phyloP scores from a whole-genome alignment of 2,888 invertebrate genomes.

The Oscheius sp. region DNA sequence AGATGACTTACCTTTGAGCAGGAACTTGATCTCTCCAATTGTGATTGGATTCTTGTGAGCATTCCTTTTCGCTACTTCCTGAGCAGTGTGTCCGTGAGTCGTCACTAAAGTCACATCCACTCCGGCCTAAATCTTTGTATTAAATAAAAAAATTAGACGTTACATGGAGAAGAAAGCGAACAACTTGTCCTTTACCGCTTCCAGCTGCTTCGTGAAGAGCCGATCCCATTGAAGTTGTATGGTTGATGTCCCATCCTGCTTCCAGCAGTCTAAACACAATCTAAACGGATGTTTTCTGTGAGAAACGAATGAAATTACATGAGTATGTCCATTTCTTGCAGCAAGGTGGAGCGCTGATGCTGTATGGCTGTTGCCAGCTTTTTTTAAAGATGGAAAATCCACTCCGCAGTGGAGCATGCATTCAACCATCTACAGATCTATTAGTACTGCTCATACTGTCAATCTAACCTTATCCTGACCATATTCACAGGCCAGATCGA shows the following conservation, averaged over 20 bases:
- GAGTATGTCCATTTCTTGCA: conserved; percentile 64
- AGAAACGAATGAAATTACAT: conserved; percentile 41
- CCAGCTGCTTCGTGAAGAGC: conserved; percentile 76
- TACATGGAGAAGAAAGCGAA: conserved; percentile 74
- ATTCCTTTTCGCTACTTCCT: conserved; percentile 76
- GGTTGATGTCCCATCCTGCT: conserved; percentile 75
- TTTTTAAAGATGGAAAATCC: conserved; percentile 17
- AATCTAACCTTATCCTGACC: conserved; percentile 73
- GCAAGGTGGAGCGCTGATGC: conserved; percentile 65
- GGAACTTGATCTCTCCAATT: conserved; percentile 75
- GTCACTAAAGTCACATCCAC: conserved; percentile 75
- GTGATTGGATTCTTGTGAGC: conserved; percentile 73
- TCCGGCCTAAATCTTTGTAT: conserved; percentile 73
- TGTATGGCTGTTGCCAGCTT: conserved; percentile 42
- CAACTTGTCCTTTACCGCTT: conserved; percentile 75
- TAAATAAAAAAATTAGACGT: conserved; percentile 14
- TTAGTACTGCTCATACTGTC: conserved; percentile 1
- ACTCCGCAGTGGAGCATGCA: conserved; percentile 42
- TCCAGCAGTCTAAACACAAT: conserved; percentile 74
- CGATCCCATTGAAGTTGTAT: conserved; percentile 75
- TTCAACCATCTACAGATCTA: conserved; percentile 45
- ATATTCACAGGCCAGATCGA: conserved; percentile 77
- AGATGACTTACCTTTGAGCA: conserved; percentile 75
- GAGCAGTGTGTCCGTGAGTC: conserved; percentile 76
- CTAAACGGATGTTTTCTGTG: conserved; percentile 28